These are phyloP conservation scores for Dermatemys mawii DNA, from an alignment of 2,113 vertebrate genomes.

Conservation along the genomic window DNA sequence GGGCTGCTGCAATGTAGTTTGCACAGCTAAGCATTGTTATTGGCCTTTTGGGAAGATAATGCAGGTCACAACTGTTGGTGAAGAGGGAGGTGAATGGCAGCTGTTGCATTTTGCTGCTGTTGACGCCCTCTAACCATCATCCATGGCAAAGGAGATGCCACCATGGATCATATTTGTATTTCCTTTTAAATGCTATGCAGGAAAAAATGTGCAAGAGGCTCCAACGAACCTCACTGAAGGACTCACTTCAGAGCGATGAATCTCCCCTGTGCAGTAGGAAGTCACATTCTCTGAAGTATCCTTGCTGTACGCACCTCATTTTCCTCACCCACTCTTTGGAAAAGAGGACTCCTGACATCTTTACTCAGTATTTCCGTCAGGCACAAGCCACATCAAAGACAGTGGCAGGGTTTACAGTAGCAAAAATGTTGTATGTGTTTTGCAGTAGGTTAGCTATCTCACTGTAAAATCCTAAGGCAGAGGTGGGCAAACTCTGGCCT, in stretches of 20 bases:
- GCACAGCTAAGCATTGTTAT: rapidly evolving
- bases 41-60: neutral
- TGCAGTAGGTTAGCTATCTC: neutral
- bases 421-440: neutral
- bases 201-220: neutral
- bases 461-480: no score
- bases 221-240: neutral
- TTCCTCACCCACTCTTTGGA: rapidly evolving
- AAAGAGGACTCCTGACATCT: neutral
- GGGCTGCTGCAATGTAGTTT: neutral
- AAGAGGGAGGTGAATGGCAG: rapidly evolving
- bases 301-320: neutral
- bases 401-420: neutral
- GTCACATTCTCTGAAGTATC: neutral
- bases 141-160: neutral
- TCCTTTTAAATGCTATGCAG: neutral
- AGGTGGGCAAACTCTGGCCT: no score
- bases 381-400: neutral
- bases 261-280: neutral
- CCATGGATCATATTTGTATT: rapidly evolving
- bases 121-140: neutral
- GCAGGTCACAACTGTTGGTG: neutral
- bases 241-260: neutral
- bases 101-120: neutral
- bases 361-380: neutral